Base-by-base conservation (phyloP, 1,140 invertebrate species). In the Eubasilissa regina region DNA sequence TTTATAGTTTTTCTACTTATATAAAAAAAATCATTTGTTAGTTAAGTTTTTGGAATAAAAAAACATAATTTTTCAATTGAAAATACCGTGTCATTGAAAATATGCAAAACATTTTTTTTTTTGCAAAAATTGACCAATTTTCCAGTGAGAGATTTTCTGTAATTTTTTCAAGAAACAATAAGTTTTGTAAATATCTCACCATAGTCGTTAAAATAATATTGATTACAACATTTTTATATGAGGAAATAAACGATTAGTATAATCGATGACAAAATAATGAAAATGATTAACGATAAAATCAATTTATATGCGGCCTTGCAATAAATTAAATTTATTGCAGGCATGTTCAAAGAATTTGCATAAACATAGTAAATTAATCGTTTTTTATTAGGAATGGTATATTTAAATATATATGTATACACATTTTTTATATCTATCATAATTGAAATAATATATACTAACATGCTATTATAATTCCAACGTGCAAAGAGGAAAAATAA, bases 241-340 rank as follows among this genome's bases (percentile, higher is more conserved):
- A 19, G 53, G 53, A 56, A 56, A 19, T 17, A 56, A 56, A n/a
- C 25, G 25, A 35, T 35, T 35, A 35, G 25, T 35, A 56, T 56
- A 56, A 56, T 56, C n/a, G 15, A 13, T 12, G 25, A 35, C 25
- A 43, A 43, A 21, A 25, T 25, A 60, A 62, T 43, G 21, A 43
- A 13, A 19, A 62, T 62, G 8, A 62, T 62, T 25, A 62, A 4
- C 25, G 25, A 35, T 62, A 43, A 62, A 60, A 62, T 25, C 13
- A n/a, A 35, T 62, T 8, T 35, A 62, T 35, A 10, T 35, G 19
- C 12, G 58, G 25, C 58, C 58, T 62, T 62, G 58, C 25, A 62
- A 12, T 62, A 12, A 62, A 7, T 12, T 60, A 25, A 15, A 15
- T 51, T 51, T 35, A 19, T 19, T 10, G 13, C 25, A n/a, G 58